phyloP scores from a whole-genome alignment of 2,113 vertebrate species.

The Boulengeromyrus knoepffleri region DNA sequence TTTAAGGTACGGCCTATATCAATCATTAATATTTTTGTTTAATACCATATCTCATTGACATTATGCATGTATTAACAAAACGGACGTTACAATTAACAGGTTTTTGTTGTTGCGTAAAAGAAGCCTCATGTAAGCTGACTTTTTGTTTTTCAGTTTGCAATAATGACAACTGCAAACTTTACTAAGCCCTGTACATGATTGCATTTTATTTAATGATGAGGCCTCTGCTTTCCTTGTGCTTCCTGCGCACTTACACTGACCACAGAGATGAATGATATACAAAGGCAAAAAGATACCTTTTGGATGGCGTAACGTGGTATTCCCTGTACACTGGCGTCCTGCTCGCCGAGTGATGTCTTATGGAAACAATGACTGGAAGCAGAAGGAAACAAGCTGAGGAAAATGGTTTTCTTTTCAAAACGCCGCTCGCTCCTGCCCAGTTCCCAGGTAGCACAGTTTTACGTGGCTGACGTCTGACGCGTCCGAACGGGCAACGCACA shows the following conservation, averaged over 20 bases:
- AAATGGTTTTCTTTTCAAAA: neutral
- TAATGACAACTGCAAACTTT: neutral
- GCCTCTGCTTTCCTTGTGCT: neutral
- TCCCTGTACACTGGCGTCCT: neutral
- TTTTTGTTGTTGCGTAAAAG: neutral
- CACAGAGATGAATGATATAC: neutral
- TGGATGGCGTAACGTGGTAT: neutral
- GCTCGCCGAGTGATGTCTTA: neutral
- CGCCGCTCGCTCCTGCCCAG: neutral
- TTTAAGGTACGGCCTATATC: conserved; percentile 31
- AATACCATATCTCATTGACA: neutral
- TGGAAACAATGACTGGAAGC: neutral
- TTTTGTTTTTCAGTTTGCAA: neutral
- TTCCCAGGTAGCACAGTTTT: conserved; percentile 11
- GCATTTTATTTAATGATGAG: neutral
- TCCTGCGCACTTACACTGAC: neutral
- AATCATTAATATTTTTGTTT: neutral
- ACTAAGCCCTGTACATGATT: neutral
- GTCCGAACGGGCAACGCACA: neutral
- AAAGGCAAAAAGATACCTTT: neutral
- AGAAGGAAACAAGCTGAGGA: neutral
- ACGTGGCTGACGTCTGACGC: neutral
- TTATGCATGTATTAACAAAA: neutral
- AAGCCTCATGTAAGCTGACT: neutral
- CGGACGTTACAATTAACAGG: neutral